Evolutionary conservation across 2,888 invertebrate species (phyloP), one percentile per base, ranked within the genome.

Genomic region (Chaetoderma sp.): DNA sequence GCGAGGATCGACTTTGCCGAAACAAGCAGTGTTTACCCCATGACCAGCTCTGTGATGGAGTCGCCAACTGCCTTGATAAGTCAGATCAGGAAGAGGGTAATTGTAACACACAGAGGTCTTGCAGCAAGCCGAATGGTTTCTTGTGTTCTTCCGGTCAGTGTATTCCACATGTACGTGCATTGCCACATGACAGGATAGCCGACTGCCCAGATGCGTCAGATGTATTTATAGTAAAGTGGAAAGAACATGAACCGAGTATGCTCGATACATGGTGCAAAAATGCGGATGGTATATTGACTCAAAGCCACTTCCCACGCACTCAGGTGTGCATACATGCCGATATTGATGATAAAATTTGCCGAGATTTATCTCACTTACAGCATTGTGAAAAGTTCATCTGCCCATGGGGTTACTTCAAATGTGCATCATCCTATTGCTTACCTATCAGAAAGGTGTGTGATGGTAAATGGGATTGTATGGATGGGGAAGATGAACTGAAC

Each of bases 71-170:
- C n/a, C 4, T 52, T 1, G 52, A 52, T 32, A 33, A 33, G 2
- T 30, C 30, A 2, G 52, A 52, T 27, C 32, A 52, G 32, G 23
- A 30, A 23, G 32, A 2, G 4, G 28, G 52, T 52, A 33, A 52
- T 21, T 52, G 52, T 28, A 33, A 33, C 4, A 2, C 32, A 30
- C 32, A 30, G 10, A 28, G 8, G 28, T 52, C n/a, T n/a, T n/a
- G n/a, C n/a, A n/a, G n/a, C n/a, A n/a, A n/a, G n/a, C n/a, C 32
- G 28, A 52, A 52, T 6, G 52, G 52, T 32, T 52, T 30, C 32
- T n/a, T 25, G 21, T 52, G 52, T 8, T 33, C 52, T 13, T n/a
- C n/a, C n/a, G 52, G 52, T 27, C 2, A 52, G 2, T 52, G 52
- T 52, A n/a, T 25, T 10, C 30, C 52, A 4, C 2, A 25, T n/a